Evolutionary conservation across 37 sponge, comb jelly and placozoan species (phyloP), one percentile per base, ranked within the genome.

Genomic region (Ianthella basta): DNA sequence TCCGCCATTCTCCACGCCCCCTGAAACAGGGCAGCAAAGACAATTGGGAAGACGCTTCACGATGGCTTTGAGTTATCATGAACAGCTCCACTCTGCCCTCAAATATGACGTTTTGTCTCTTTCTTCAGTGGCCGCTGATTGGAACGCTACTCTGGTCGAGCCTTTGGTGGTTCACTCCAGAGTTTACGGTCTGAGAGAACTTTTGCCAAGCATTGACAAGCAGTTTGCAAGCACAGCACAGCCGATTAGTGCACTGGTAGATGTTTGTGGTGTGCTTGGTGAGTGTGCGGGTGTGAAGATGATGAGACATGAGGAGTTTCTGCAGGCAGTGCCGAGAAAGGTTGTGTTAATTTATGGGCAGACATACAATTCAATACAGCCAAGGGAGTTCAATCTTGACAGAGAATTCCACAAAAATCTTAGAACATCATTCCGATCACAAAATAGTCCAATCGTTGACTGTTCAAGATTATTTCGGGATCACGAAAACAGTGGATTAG

Each of bases 51-150:
- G 50, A 44, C 50, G 50, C 6, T 44, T 44, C 27, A 18, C 84
- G 19, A 55, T 89, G 56, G 89, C 89, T 2, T 74, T 89, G 25
- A 65, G 85, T 30, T 89, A 85, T 57, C 70, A 80, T 4, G 89
- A 89, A 30, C 89, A 89, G 41, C 56, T 89, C 21, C 80, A 40
- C 44, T 72, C 86, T 38, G 89, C 89, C 13, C 57, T 80, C 4
- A 80, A 72, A 33, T 50, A 75, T 36, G 67, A 65, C 20, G 30
- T 89, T 21, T 34, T 89, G 4, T 65, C 80, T 38, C 56, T 89
- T 53, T 38, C 81, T 19, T 39, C 72, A 4, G 57, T 89, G 33
- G 89, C 89, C 19, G 55, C 69, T 5, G 89, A 89, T 72, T 89
- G 85, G 85, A 59, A 40, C 13, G 69, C 66, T 15, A 25, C 66